Conservation (phyloP, 2,797 vertebrate genomes). For the Ctenopoma kingsleyae region DNA sequence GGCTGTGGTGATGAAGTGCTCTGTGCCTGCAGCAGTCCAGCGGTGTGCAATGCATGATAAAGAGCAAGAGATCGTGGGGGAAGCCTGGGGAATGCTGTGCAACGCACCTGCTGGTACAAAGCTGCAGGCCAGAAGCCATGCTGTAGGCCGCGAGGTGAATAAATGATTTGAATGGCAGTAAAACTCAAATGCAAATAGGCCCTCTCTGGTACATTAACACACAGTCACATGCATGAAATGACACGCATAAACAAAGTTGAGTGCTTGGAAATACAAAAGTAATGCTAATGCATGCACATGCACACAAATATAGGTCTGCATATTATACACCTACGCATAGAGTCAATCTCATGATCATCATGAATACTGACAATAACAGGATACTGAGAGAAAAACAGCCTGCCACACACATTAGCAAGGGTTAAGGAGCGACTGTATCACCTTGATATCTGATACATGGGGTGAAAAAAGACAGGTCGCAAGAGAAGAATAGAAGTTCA, state of each 20-base stretch:
- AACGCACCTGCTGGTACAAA: conserved; percentile 68
- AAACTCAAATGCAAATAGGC: conserved; percentile 71
- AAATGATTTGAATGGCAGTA: conserved; percentile 72
- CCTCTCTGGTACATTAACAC: conserved; percentile 51
- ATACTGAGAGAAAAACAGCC: conserved; percentile 27
- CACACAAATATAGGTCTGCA: conserved; percentile 31
- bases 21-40: conserved; percentile 72
- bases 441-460: conserved; percentile 8
- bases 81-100: conserved; percentile 59
- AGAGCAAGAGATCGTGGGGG: conserved; percentile 62
- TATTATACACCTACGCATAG: conserved; percentile 32
- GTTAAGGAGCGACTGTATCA: conserved; percentile 4
- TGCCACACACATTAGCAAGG: conserved; percentile 13
- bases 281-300: conserved; percentile 39
- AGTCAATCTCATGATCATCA: conserved; percentile 38
- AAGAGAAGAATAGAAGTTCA: neutral
- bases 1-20: conserved; percentile 77
- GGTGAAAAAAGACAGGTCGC: neutral
- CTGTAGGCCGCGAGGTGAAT: conserved; percentile 62
- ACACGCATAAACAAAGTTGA: conserved; percentile 66
- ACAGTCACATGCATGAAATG: conserved; percentile 50
- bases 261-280: conserved; percentile 43
- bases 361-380: conserved; percentile 45
- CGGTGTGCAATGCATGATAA: conserved; percentile 78
- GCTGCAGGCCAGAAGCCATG: conserved; percentile 66